phyloP scores from a whole-genome alignment of 2,797 vertebrate genomes.

The Lacerta viridis region DNA sequence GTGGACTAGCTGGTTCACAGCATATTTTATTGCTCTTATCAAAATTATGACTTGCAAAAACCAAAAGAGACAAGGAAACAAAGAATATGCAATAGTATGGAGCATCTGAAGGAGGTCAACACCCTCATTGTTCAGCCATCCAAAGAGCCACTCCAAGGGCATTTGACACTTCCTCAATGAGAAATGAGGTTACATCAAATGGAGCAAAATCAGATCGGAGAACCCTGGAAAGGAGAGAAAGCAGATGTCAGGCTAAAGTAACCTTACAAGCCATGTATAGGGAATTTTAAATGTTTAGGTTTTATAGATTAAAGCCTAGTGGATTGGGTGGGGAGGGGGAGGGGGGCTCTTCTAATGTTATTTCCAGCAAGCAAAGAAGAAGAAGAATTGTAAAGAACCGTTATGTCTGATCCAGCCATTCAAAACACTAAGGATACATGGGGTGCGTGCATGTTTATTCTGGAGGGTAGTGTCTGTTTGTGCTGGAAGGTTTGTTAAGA shows the following conservation, averaged over 20 bases:
- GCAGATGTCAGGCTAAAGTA: too few species aligned
- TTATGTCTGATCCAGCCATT: background rate
- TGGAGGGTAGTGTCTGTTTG: background rate
- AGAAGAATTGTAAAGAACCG: background rate
- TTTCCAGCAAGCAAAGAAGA: slow-evolving; percentile 1
- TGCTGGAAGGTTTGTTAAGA: background rate
- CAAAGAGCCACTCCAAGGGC: too few species aligned
- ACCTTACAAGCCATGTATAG: too few species aligned
- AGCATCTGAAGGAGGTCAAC: too few species aligned
- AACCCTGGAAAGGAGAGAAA: too few species aligned
- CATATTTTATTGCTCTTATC: background rate
- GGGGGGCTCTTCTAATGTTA: background rate
- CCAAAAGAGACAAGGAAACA: too few species aligned
- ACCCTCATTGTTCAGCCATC: too few species aligned
- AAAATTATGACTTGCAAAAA: background rate
- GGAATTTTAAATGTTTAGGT: too few species aligned
- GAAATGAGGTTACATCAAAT: too few species aligned
- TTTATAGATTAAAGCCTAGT: background rate
- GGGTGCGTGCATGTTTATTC: background rate
- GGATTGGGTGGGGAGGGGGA: background rate
- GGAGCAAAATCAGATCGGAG: too few species aligned
- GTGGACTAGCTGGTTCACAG: background rate
- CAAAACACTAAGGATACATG: background rate
- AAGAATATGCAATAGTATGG: too few species aligned
- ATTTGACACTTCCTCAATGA: too few species aligned